These are phyloP conservation scores for Troglohyphantes excavatus DNA, from an alignment of 2,888 invertebrate genomes.

Conservation along the genomic window DNA sequence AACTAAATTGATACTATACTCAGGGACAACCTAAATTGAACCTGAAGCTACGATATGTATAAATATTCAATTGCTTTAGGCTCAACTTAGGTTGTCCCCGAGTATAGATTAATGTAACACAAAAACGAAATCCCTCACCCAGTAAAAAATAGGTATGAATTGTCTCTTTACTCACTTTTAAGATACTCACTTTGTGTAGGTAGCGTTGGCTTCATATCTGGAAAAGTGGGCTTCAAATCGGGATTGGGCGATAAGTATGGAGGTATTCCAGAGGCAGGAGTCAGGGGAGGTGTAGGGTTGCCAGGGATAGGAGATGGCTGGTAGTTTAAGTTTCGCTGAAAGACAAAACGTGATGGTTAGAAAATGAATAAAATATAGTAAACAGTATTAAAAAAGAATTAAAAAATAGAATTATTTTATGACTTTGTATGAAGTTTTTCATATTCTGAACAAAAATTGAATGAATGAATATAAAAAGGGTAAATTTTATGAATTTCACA, in stretches of 20 bases:
- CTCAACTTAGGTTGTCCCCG: too few relatives aligned
- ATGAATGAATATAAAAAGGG: too few relatives aligned
- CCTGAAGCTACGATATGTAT: too few relatives aligned
- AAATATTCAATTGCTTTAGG: too few relatives aligned
- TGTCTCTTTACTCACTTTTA: background rate
- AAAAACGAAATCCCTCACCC: too few relatives aligned
- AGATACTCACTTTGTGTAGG: conserved; percentile 73
- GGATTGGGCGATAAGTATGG: conserved; percentile 95
- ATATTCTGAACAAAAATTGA: too few relatives aligned
- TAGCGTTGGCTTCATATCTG: conserved; percentile 82
- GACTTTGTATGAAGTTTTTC: too few relatives aligned
- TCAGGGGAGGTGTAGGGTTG: conserved; percentile 97
- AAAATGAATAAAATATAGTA: background rate
- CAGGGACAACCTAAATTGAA: too few relatives aligned
- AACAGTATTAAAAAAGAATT: background rate
- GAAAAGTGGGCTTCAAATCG: conserved; percentile 89
- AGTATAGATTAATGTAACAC: too few relatives aligned
- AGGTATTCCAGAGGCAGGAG: conserved; percentile 93
- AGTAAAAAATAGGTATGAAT: background rate
- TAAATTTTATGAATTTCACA: too few relatives aligned
- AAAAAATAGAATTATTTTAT: background rate
- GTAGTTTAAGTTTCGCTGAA: conserved; percentile 85
- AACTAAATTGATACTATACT: too few relatives aligned
- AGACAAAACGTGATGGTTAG: background rate
- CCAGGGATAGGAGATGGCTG: conserved; percentile 98